Percentiles rank a stretch among this genome's conserved stretches.
Evolutionary conservation across 1,140 invertebrate genomes (phyloP).

Genomic region (Hirudo medicinalis): DNA sequence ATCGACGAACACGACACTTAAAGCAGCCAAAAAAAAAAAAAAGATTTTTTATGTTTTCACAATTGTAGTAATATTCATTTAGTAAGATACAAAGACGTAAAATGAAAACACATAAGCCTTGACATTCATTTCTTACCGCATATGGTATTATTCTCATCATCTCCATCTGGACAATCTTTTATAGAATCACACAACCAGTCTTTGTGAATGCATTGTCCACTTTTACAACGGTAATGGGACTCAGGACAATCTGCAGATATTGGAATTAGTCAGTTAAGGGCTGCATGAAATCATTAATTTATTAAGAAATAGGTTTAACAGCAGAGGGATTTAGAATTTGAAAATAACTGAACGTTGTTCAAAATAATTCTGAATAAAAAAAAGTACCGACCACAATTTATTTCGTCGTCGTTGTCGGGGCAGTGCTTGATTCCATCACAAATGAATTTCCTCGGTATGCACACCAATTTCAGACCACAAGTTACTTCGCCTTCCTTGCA

Average conservation of each 20-base stretch:
- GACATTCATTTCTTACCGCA: not conserved
- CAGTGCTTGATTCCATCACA: constrained; percentile 2
- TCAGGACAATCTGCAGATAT: too few species aligned
- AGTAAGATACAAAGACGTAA: too few species aligned
- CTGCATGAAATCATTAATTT: too few species aligned
- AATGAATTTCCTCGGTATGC: not conserved
- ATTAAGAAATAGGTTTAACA: too few species aligned
- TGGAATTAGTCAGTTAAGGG: too few species aligned
- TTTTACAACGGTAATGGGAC: not conserved
- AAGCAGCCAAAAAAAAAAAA: not conserved
- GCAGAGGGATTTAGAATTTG: too few species aligned
- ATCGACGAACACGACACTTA: not conserved
- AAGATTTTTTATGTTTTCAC: too few species aligned
- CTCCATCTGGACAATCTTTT: not conserved
- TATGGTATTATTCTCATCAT: not conserved
- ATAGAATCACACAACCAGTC: not conserved
- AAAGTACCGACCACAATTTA: not conserved
- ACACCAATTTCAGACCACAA: not conserved
- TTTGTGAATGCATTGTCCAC: not conserved
- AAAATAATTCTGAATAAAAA: too few species aligned
- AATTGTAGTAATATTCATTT: not conserved
- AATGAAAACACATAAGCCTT: too few species aligned
- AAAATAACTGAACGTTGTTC: too few species aligned
- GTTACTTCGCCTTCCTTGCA: not conserved
- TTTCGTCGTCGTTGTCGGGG: not conserved